Evolutionary conservation across 1,140 invertebrate species (phyloP).

Genomic region (Hypothenemus hampei): DNA sequence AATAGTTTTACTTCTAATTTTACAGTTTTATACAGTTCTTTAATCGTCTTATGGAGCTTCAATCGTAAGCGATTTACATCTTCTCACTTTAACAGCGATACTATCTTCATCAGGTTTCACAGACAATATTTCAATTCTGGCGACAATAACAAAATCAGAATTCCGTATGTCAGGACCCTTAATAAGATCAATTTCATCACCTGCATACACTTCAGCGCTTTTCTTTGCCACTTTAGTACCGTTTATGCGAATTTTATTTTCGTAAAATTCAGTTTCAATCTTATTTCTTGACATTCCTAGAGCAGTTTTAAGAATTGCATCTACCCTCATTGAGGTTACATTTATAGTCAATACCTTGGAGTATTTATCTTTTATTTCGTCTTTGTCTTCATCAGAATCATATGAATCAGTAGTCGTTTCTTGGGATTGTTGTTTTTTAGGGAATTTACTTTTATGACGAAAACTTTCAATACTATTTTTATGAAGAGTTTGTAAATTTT

Average conservation of each 20-base stretch:
- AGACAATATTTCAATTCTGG: constrained; percentile 55
- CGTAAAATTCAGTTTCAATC: constrained; percentile 61
- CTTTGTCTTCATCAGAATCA: constrained; percentile 40
- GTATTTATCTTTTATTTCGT: constrained; percentile 45
- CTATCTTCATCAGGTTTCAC: constrained; percentile 43
- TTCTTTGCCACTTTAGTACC: constrained; percentile 62
- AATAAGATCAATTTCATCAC: constrained; percentile 64
- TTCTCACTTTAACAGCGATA: constrained; percentile 51
- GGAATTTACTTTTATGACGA: constrained; percentile 22
- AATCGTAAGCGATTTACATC: constrained; percentile 56
- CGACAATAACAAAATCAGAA: constrained; percentile 54
- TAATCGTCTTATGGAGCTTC: no score
- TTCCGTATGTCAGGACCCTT: constrained; percentile 54
- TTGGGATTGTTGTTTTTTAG: constrained; percentile 14
- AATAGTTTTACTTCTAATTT: no score
- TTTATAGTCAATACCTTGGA: constrained; percentile 55
- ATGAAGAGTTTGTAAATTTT: no score
- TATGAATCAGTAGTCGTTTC: constrained; percentile 29
- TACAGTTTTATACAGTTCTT: neutral
- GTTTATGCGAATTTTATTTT: constrained; percentile 62
- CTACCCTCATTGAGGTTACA: constrained; percentile 58
- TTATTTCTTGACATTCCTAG: constrained; percentile 64
- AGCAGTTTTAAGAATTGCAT: constrained; percentile 60
- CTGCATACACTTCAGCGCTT: constrained; percentile 50
- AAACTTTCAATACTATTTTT: no score